phyloP scores from a whole-genome alignment of 2,113 vertebrate species.

The Melanostigma gelatinosum region DNA sequence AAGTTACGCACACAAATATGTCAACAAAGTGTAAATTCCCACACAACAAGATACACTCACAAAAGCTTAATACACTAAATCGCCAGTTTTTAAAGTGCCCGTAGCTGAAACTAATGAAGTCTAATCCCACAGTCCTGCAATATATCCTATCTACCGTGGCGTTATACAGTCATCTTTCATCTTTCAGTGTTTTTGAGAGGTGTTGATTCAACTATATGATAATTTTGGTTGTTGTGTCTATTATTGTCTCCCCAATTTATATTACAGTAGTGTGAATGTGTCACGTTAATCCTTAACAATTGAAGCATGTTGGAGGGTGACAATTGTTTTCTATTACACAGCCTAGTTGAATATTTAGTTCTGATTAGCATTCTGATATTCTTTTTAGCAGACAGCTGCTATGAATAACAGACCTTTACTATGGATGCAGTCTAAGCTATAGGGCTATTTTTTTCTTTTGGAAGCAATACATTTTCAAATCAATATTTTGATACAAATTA shows the following conservation, averaged over 20 bases:
- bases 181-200: not conserved
- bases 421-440: not conserved
- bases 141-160: not conserved
- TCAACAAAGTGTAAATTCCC: not conserved
- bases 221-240: not conserved
- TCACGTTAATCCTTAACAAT: not conserved
- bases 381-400: not conserved
- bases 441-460: not conserved
- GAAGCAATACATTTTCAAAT: not conserved
- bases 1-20: not conserved
- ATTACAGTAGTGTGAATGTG: not conserved
- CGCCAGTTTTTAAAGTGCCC: not conserved
- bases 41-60: not conserved
- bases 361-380: not conserved
- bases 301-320: not conserved
- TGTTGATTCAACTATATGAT: not conserved
- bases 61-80: not conserved
- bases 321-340: not conserved
- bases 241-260: too few species aligned
- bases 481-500: not conserved
- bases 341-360: not conserved
- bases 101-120: not conserved
- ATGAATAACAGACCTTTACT: not conserved
- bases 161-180: not conserved
- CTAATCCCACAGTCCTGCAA: not conserved